Evolutionary conservation across 2,888 invertebrate species (phyloP), one percentile per base, ranked within the genome.

Genomic region (Polietes domitor): DNA sequence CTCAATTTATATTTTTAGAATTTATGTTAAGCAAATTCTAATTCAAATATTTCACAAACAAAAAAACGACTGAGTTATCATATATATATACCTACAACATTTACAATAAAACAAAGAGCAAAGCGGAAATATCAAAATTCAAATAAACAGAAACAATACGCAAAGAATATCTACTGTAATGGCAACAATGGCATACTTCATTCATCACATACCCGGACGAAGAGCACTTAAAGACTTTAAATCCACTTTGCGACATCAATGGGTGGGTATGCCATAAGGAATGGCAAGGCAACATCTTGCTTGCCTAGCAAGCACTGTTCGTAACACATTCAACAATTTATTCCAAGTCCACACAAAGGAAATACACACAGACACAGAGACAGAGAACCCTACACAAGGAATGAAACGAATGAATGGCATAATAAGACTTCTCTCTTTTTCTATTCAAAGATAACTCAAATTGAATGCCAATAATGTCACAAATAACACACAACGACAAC

Each of bases 391-490:
- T n/a, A n/a, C n/a, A 47, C 1, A 47, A 47, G 1, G 47, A 47
- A 47, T 41, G 24, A 55, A 58, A 58, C 19, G 21, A 21, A 41
- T 43, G 68, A 68, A 68, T 68, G 68, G 12, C 41, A 43, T 10
- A 68, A 68, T 43, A 43, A 2, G 68, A 68, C 68, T 41, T 68
- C 24, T 43, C n/a, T 17, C 24, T 68, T 68, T 68, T 68, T 15
- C 68, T 65, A 68, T 68, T 68, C 68, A 55, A 65, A 81, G 89
- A 90, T 89, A 89, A 90, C 89, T 89, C 89, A 89, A 89, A 90
- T 89, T 89, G 89, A 89, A 89, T 90, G 90, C 90, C 89, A 89
- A 89, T 89, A 90, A 90, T 89, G 89, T 89, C 88, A 87, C 89
- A 89, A 82, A 79, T 76, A 77, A 26, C 17, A 43, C 68, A 68